A percentile compares a stretch with the other conserved stretches of the same genome.
Conservation (phyloP, 1,140 invertebrate genomes). For the Euwallacea fornicatus region DNA sequence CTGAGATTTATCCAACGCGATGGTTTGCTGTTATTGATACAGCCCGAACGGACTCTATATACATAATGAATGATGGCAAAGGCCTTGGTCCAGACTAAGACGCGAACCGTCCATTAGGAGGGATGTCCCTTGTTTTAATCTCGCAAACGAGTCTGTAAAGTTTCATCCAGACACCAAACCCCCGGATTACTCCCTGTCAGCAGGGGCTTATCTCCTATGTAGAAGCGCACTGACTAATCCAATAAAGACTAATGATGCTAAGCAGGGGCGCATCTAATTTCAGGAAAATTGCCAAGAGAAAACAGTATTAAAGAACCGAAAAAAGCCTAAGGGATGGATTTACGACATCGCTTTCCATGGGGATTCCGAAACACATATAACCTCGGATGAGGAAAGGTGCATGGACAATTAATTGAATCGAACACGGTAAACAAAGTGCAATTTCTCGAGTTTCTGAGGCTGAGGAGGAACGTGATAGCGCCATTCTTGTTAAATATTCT, state of each 20-base stretch:
- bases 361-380: no score
- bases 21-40: not conserved
- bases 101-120: not conserved
- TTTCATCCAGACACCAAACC: slow-evolving; percentile 13
- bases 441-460: no score
- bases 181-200: slow-evolving; percentile 10
- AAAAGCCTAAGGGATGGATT: no score
- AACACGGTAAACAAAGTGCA: no score
- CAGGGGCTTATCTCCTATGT: slow-evolving; percentile 13
- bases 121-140: slow-evolving; percentile 17
- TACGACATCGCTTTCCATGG: no score
- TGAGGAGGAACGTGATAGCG: no score
- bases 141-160: slow-evolving; percentile 13
- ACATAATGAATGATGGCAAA: not conserved
- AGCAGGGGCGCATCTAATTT: slow-evolving; percentile 10
- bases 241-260: slow-evolving; percentile 14
- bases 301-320: no score
- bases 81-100: slow-evolving; percentile 3
- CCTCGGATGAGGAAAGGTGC: no score
- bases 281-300: not conserved
- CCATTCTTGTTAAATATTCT: no score
- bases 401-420: no score
- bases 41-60: not conserved
- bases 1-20: not conserved
- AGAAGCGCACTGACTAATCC: slow-evolving; percentile 7